phyloP scores from a whole-genome alignment of 2,797 vertebrate species.

The Sebastes taczanowskii region DNA sequence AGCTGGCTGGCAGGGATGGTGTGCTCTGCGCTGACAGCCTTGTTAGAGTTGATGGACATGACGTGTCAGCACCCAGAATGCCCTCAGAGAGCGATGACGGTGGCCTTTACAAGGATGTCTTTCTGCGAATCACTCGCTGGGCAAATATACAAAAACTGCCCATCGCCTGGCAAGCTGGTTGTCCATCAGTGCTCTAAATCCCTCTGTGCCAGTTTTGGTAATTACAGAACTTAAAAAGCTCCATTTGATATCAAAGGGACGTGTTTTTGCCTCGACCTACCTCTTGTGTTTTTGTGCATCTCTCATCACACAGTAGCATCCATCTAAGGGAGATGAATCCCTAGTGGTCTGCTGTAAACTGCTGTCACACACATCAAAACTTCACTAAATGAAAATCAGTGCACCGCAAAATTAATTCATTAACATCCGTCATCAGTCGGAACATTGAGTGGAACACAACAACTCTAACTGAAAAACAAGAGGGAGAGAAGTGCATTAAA shows the following conservation, averaged over 20 bases:
- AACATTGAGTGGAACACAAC: background rate
- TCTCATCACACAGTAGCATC: slow-evolving; percentile 11
- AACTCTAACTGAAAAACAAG: slow-evolving; percentile 1
- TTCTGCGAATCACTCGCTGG: slow-evolving; percentile 73
- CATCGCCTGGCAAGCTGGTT: slow-evolving; percentile 54
- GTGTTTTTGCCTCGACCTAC: slow-evolving; percentile 1
- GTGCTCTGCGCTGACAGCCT: slow-evolving; percentile 65
- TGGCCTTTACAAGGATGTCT: slow-evolving; percentile 78
- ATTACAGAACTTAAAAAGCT: slow-evolving; percentile 45
- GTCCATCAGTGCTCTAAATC: slow-evolving; percentile 55
- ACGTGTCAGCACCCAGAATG: slow-evolving; percentile 68
- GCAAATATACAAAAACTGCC: slow-evolving; percentile 77
- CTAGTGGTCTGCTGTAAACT: background rate
- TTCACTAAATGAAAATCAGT: background rate
- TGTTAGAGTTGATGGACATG: slow-evolving; percentile 75
- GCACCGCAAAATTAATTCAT: background rate
- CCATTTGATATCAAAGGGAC: slow-evolving; percentile 30
- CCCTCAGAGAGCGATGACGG: slow-evolving; percentile 69
- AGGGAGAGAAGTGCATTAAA: background rate
- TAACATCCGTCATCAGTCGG: background rate
- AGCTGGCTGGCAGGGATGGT: slow-evolving; percentile 30
- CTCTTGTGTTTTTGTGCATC: background rate
- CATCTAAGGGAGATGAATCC: background rate
- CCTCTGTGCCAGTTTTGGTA: slow-evolving; percentile 31
- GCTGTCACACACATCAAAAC: background rate